These are phyloP conservation scores for Pituophis catenifer DNA, from an alignment of 2,113 vertebrate species.

Conservation along the genomic window DNA sequence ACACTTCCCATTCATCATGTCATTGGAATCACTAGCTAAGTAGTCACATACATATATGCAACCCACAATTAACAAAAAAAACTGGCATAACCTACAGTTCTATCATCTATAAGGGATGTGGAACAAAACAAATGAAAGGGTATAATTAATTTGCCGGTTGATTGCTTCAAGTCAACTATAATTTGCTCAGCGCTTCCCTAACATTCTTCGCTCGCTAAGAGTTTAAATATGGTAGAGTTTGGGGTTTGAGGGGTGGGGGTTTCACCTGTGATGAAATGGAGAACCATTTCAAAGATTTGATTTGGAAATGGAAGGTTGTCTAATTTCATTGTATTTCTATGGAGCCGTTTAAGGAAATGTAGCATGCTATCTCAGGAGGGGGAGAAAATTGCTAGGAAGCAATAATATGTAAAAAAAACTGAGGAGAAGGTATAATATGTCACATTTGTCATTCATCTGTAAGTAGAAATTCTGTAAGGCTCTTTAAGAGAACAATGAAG, in stretches of 20 bases:
- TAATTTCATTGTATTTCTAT: neutral
- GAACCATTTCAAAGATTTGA: neutral
- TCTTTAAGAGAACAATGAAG: neutral
- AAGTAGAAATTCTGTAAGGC: neutral
- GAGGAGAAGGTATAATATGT: neutral
- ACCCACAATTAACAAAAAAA: neutral
- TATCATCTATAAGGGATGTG: neutral
- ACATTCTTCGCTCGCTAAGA: neutral
- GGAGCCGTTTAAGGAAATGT: neutral
- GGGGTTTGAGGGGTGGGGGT: neutral
- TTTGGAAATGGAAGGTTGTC: constrained; percentile 28
- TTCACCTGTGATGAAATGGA: neutral
- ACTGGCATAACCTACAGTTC: neutral
- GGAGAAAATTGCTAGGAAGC: neutral
- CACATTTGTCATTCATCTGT: neutral
- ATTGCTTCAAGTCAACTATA: constrained; percentile 7
- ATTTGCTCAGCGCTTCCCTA: neutral
- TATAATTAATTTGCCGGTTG: neutral
- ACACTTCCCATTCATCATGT: neutral
- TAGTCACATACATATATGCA: neutral
- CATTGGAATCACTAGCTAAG: neutral
- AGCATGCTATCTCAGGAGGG: neutral
- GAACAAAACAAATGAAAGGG: neutral
- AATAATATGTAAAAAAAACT: neutral
- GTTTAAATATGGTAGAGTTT: neutral